Percentiles rank a stretch among this genome's conserved stretches.
Conservation (phyloP, 1,140 invertebrate species). For the Drosophila orena region DNA sequence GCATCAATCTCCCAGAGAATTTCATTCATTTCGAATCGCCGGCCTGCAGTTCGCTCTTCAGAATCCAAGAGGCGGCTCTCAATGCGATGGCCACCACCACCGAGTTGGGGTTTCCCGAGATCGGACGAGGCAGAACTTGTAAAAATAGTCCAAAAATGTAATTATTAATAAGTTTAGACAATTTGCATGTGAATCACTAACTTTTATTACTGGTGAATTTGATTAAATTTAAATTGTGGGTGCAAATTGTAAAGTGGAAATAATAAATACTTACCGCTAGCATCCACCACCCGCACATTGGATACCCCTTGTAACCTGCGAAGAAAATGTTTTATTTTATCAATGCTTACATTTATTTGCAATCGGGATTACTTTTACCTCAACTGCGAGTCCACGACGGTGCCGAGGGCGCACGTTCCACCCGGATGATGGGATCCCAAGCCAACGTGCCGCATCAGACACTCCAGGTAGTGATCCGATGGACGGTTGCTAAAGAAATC, state of each 20-base stretch:
- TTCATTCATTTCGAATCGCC: slow-evolving; percentile 18
- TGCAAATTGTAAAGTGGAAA: not conserved
- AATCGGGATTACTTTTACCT: slow-evolving; percentile 34
- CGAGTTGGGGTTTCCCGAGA: slow-evolving; percentile 90
- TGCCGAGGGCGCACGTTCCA: slow-evolving; percentile 89
- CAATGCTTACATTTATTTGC: not conserved
- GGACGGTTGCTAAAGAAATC: slow-evolving; percentile 75
- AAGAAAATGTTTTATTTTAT: not conserved
- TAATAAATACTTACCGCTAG: slow-evolving; percentile 84
- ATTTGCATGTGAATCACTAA: not conserved
- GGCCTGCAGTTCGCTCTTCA: slow-evolving; percentile 59
- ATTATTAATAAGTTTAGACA: not conserved
- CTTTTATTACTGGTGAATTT: not conserved
- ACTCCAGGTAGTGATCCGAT: slow-evolving; percentile 88
- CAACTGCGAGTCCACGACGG: slow-evolving; percentile 64
- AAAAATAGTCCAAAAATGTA: not conserved
- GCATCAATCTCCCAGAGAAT: slow-evolving; percentile 13
- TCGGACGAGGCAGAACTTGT: slow-evolving; percentile 88
- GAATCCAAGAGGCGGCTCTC: slow-evolving; percentile 87
- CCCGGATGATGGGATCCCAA: slow-evolving; percentile 89
- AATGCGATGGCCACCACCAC: slow-evolving; percentile 89
- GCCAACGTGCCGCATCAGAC: slow-evolving; percentile 87
- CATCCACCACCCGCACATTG: slow-evolving; percentile 89
- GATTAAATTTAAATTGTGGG: not conserved
- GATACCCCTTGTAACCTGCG: slow-evolving; percentile 87